A percentile compares a stretch with the other conserved stretches of the same genome.
Conservation (phyloP, 2,797 vertebrate species). For the Urophycis tenuis region DNA sequence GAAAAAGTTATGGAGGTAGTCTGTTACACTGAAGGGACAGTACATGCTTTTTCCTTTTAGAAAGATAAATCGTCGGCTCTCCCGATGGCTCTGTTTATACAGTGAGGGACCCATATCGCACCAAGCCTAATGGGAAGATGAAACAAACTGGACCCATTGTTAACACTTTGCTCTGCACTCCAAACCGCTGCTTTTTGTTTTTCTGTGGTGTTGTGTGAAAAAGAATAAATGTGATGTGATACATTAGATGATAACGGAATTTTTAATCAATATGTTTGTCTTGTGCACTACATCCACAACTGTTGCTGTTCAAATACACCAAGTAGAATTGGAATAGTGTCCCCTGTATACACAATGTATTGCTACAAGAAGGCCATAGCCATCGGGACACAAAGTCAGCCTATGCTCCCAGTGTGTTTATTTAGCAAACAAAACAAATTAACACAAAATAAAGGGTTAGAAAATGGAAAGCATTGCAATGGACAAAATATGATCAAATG, state of each 20-base stretch:
- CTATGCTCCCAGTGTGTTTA: not conserved
- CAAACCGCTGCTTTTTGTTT: conserved; percentile 45
- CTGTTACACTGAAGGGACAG: not conserved
- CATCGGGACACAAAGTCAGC: not conserved
- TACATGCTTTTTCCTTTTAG: not conserved
- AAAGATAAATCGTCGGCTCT: not conserved
- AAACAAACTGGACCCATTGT: conserved; percentile 40
- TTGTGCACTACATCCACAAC: not conserved
- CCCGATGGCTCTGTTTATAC: no score
- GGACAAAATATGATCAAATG: not conserved
- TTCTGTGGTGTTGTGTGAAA: conserved; percentile 48
- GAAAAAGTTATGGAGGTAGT: no score
- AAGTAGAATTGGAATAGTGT: not conserved
- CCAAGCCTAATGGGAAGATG: conserved; percentile 24
- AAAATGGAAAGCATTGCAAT: no score
- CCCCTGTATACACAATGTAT: not conserved
- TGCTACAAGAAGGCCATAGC: no score
- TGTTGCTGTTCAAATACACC: not conserved
- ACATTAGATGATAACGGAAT: conserved; percentile 21
- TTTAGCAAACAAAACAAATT: not conserved
- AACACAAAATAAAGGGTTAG: no score
- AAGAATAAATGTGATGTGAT: conserved; percentile 53
- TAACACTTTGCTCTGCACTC: conserved; percentile 25
- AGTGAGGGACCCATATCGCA: conserved; percentile 16
- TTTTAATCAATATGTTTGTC: not conserved